Evolutionary conservation across 1,140 invertebrate genomes (phyloP).

Genomic region (Drosophila bocki): DNA sequence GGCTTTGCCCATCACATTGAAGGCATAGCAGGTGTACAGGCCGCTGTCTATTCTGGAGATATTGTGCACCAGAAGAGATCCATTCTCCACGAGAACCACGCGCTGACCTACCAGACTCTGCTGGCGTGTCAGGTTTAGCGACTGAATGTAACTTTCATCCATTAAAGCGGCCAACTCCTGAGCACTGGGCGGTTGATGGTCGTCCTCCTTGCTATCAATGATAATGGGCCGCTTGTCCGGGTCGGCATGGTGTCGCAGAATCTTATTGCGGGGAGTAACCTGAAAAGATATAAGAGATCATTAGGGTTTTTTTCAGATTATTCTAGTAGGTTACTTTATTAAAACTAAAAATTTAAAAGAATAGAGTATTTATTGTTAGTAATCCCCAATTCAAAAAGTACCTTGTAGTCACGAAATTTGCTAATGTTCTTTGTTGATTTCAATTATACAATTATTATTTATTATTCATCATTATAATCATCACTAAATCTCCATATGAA

Average conservation of each 20-base stretch:
- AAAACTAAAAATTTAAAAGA: too few relatives aligned
- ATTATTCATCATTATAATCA: background rate
- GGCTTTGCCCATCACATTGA: constrained; percentile 92
- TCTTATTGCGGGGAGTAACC: constrained; percentile 88
- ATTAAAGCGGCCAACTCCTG: constrained; percentile 67
- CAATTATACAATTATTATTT: background rate
- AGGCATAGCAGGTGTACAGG: constrained; percentile 94
- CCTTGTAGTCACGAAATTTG: background rate
- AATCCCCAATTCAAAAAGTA: background rate
- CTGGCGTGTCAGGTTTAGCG: constrained; percentile 56
- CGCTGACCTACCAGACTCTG: constrained; percentile 71
- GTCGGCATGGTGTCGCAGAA: constrained; percentile 89
- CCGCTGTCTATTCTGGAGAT: constrained; percentile 92
- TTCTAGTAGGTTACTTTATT: too few relatives aligned
- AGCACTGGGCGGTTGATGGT: constrained; percentile 57
- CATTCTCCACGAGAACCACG: constrained; percentile 88
- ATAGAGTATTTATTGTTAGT: background rate
- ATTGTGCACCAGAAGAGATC: constrained; percentile 88
- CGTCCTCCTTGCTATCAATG: constrained; percentile 69
- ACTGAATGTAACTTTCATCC: constrained; percentile 61
- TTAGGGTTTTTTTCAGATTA: background rate
- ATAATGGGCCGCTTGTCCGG: constrained; percentile 84
- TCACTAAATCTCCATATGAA: background rate
- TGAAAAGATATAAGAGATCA: background rate
- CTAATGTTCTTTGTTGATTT: background rate